These are phyloP conservation scores for Regulus satrapa DNA, from an alignment of 2,113 vertebrate genomes.

Conservation along the genomic window DNA sequence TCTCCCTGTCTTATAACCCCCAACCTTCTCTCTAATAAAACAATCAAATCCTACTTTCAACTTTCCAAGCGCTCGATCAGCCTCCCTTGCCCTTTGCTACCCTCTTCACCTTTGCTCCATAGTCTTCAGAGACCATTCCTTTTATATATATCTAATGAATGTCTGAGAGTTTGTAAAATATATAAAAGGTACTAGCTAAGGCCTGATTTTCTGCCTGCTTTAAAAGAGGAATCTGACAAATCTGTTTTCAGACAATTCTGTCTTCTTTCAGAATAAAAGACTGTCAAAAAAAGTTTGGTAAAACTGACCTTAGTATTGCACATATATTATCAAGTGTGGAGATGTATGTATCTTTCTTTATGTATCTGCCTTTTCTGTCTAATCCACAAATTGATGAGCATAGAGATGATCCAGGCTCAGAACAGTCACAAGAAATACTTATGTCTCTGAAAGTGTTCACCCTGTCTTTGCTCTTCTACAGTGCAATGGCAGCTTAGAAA, in stretches of 20 bases:
- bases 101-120: not conserved
- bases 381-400: not conserved
- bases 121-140: not conserved
- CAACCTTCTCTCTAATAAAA: conserved; percentile 62
- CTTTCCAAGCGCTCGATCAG: not conserved
- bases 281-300: not conserved
- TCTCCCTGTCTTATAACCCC: not conserved
- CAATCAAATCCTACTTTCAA: conserved; percentile 18
- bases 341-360: not conserved
- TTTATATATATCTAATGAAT: conserved; percentile 19
- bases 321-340: not conserved
- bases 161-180: not conserved
- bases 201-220: not conserved
- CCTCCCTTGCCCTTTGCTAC: not conserved
- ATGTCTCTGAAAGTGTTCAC: not conserved
- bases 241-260: no score
- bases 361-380: not conserved
- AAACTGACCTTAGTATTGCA: not conserved
- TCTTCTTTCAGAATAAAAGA: not conserved
- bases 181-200: not conserved
- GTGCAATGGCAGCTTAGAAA: not conserved
- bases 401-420: not conserved
- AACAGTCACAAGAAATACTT: not conserved
- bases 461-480: not conserved
- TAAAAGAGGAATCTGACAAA: not conserved